Evolutionary conservation across 2,888 invertebrate genomes (phyloP).

Genomic region (Chalcis sispes): DNA sequence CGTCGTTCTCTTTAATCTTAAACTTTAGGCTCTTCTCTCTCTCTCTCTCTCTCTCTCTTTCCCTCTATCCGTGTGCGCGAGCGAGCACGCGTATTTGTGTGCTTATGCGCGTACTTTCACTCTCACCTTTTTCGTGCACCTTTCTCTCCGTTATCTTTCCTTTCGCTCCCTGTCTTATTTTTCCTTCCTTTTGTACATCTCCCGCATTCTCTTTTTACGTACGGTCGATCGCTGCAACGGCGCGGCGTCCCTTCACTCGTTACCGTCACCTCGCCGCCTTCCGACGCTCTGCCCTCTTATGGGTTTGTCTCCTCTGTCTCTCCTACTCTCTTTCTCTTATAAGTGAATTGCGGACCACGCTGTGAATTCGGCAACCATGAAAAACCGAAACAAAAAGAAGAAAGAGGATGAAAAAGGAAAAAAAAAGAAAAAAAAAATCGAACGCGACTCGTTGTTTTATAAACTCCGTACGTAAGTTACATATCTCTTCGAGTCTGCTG

Average conservation of each 20-base stretch:
- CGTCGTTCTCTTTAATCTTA: constrained; percentile 26
- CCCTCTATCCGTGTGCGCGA: not conserved
- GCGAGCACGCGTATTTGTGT: too few species aligned
- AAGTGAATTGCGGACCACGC: too few species aligned
- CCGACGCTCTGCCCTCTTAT: constrained; percentile 33
- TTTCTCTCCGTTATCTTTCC: constrained; percentile 33
- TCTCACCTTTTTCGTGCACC: constrained; percentile 47
- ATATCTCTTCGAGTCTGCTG: not conserved
- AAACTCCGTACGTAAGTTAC: constrained; percentile 41
- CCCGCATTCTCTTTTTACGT: constrained; percentile 25
- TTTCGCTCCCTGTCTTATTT: not conserved
- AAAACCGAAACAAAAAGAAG: not conserved
- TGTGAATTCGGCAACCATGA: too few species aligned
- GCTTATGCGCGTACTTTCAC: constrained; percentile 53
- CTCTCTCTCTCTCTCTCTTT: not conserved
- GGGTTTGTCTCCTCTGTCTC: constrained; percentile 19
- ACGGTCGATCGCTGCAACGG: constrained; percentile 7
- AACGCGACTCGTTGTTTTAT: constrained; percentile 28
- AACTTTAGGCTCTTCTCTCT: not conserved
- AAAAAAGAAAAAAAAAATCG: constrained; percentile 2
- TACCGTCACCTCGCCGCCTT: constrained; percentile 36
- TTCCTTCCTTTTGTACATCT: not conserved
- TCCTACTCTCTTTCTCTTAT: too few species aligned
- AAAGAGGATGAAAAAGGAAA: not conserved
- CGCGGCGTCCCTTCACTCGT: constrained; percentile 43